Evolutionary conservation across 2,888 invertebrate genomes (phyloP), one percentile per base, ranked within the genome.

Genomic region (Acleris cristana): DNA sequence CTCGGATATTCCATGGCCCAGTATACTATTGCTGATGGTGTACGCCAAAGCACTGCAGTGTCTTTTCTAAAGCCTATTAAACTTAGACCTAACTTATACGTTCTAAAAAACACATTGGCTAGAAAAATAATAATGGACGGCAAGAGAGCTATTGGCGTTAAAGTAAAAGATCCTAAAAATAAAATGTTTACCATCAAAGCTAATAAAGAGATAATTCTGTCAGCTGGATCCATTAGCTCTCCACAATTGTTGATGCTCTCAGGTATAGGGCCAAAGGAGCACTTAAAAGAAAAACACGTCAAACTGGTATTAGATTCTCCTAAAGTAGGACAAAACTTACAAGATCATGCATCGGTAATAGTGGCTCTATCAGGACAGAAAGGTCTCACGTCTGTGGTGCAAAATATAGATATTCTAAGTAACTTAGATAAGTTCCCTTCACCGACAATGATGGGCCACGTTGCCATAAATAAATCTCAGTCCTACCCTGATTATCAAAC

Each of bases 201-300:
- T 10, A 60, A 14, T 10, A 67, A 70, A 45, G 70, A 70, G 61
- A 61, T 70, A 0, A 67, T 70, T 23, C 23, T 69, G 23, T 65
- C 65, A n/a, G 65, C 69, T 19, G 69, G 69, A n/a, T 49, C 65
- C 0, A 65, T 64, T 48, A 62, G 56, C 34, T 57, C 53, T 21
- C 67, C 67, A 12, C 60, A 66, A 49, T 26, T 70, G 16, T 21
- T 70, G 21, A 70, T 70, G 70, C 34, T 67, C 2, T 70, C 70
- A 48, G 70, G 70, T 8, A 52, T 70, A 34, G 70, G 70, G 18
- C 70, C 70, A 10, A 53, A 53, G 45, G 23, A 53, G 6, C 66
- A 70, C 26, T 67, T 70, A 18, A 18, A 23, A 23, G 54, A 64
- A 53, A 70, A 40, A 5, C 53, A 52, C n/a, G 54, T 70, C 4